Evolutionary conservation across 2,113 vertebrate genomes (phyloP).

Genomic region (Macheiramphus alcinus): DNA sequence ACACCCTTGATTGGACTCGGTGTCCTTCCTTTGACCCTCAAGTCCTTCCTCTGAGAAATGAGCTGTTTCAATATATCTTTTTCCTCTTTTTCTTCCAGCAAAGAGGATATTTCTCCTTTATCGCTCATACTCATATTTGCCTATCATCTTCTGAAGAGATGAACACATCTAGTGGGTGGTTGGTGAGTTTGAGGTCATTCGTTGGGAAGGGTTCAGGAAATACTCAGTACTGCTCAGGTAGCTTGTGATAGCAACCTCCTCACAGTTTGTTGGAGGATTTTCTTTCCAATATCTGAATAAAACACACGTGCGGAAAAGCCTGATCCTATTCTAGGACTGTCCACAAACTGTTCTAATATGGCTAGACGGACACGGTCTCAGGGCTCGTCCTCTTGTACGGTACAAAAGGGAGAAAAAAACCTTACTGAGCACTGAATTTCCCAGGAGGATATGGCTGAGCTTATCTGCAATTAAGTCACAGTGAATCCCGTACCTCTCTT

Average conservation of each 20-base stretch:
- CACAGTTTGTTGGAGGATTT: not conserved
- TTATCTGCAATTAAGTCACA: not conserved
- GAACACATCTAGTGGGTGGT: not conserved
- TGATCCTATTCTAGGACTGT: not conserved
- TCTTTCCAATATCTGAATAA: not conserved
- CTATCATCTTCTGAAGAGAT: not conserved
- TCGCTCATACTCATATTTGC: not conserved
- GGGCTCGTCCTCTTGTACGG: fast-evolving
- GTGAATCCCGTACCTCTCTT: fast-evolving
- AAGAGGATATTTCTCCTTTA: not conserved
- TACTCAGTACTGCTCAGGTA: not conserved
- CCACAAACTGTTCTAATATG: not conserved
- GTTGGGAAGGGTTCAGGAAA: not conserved
- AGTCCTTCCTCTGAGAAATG: not conserved
- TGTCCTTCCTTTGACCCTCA: conserved; percentile 42
- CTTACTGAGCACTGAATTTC: not conserved
- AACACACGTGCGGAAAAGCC: not conserved
- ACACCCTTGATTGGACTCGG: not conserved
- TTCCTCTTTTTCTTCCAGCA: not conserved
- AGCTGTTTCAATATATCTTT: not conserved
- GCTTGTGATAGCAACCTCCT: not conserved
- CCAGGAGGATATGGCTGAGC: not conserved
- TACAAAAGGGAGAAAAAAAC: not conserved
- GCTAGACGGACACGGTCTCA: fast-evolving
- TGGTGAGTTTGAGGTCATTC: not conserved